Percentiles rank a stretch among this genome's conserved stretches.
Conservation (phyloP, 1,140 invertebrate genomes). For the Notospermus geniculatus region DNA sequence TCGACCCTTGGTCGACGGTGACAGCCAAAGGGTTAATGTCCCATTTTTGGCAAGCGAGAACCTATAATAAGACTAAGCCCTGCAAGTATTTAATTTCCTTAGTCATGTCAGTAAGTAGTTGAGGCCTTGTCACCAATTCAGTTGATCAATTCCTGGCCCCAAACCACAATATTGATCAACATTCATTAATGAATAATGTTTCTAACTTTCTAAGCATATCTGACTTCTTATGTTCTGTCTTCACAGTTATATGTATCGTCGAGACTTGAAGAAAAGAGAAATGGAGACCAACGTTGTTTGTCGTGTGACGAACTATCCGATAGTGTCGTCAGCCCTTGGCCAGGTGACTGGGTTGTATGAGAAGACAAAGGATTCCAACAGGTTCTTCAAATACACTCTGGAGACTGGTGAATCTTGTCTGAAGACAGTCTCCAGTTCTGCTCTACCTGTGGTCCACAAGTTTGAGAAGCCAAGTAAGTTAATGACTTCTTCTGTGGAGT, state of each 20-base stretch:
- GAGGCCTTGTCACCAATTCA: no score
- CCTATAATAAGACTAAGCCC: no score
- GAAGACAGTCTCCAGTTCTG: conserved; percentile 18
- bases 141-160: no score
- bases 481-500: neutral
- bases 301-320: conserved; percentile 23
- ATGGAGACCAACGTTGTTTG: neutral
- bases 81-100: no score
- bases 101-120: no score
- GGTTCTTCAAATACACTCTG: conserved; percentile 19
- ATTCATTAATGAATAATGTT: no score
- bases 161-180: no score
- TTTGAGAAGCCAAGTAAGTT: conserved; percentile 28
- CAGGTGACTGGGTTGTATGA: conserved; percentile 22
- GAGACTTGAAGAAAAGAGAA: neutral
- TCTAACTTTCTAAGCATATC: no score
- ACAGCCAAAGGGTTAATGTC: no score
- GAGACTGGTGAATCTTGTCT: conserved; percentile 26
- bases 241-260: conserved; percentile 4
- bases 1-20: no score
- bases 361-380: conserved; percentile 27
- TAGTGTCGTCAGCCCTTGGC: conserved; percentile 25
- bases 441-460: conserved; percentile 25
- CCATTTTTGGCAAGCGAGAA: no score
- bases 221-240: no score